Base-by-base conservation (phyloP, 2,888 invertebrate species). In the Neocrepidodera transversa region DNA sequence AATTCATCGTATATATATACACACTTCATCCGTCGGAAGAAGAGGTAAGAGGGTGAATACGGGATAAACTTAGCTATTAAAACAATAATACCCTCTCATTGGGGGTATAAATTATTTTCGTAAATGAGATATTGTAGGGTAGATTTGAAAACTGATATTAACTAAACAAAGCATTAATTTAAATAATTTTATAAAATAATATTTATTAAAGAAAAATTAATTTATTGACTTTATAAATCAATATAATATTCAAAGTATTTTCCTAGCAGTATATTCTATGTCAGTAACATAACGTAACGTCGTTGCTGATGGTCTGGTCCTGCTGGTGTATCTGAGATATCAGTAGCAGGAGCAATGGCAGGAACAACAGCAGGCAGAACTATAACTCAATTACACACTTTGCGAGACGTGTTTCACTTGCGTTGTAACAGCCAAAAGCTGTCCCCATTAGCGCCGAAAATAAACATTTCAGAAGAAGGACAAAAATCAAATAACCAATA, bases 381-480 rank as follows among this genome's bases (percentile, higher is more conserved):
- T 75, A 76, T 77, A 78, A 78, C 76, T 78, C 76, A 78, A 78
- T 78, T 78, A 76, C 73, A 73, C 74, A 71, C 74, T 74, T 75
- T 73, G 50, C 50, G 20, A 32, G 36, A 49, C 36, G 23, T 20
- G 49, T 49, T 36, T 36, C 35, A 42, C 28, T 16, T 18, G 16
- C 16, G 16, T 47, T 30, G n/a, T 10, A 40, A 5, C 14, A 26
- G 43, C 23, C 11, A 23, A 8, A 8, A n/a, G 35, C 10, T 35
- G 11, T 23, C 23, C 6, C 23, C 38, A 13, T 16, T 38, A n/a
- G n/a, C n/a, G n/a, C n/a, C n/a, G n/a, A n/a, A n/a, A n/a, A n/a
- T n/a, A n/a, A n/a, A n/a, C n/a, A n/a, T n/a, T n/a, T n/a, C n/a
- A n/a, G n/a, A n/a, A n/a, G n/a, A n/a, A n/a, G n/a, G n/a, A n/a